Evolutionary conservation across 2,797 vertebrate species (phyloP), one percentile per base, ranked within the genome.

Genomic region (Taenioides sp.): DNA sequence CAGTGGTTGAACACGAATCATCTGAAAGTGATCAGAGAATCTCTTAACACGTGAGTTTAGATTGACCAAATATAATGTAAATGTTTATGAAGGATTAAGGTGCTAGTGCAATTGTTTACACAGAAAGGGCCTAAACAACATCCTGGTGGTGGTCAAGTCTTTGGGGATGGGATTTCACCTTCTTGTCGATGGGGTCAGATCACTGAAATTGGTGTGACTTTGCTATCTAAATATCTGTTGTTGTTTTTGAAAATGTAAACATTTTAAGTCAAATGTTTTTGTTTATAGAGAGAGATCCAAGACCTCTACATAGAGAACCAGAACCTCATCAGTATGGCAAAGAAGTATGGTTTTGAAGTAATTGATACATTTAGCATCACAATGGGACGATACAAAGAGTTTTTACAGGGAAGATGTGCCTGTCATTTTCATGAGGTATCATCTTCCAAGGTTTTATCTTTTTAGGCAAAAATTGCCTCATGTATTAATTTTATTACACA

Each of bases 361-460:
- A 94, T 98, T 11, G 97, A 99, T 91, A 98, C 98, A 0, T 95
- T 98, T 78, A 84, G 92, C 75, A 91, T 99, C 86, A 98, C 98
- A 0, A 95, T 97, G 96, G 98, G 97, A 6, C 94, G 98, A 11
- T 93, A 97, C 86, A 97, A 96, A 74, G 98, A 99, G 88, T 99
- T 98, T 81, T 92, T 99, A 69, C 96, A 96, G 85, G 98, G 98
- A 3, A 95, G 91, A 2, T 98, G 98, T 0, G 96, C 96, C 63
- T 98, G 98, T 71, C 97, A 99, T 92, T 99, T 97, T 63, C 98
- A 98, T 54, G 95, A 98, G 96, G 98, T 99, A 93, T 89, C 1
- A 3, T 1, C 12, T 4, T 25, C 11, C 57, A 23, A 25, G n/a
- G 16, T 14, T 65, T 65, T 27, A 10, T 23, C 6, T 64, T 43